Conservation (phyloP, 2,113 vertebrate genomes). For the Coryphaenoides rupestris region DNA sequence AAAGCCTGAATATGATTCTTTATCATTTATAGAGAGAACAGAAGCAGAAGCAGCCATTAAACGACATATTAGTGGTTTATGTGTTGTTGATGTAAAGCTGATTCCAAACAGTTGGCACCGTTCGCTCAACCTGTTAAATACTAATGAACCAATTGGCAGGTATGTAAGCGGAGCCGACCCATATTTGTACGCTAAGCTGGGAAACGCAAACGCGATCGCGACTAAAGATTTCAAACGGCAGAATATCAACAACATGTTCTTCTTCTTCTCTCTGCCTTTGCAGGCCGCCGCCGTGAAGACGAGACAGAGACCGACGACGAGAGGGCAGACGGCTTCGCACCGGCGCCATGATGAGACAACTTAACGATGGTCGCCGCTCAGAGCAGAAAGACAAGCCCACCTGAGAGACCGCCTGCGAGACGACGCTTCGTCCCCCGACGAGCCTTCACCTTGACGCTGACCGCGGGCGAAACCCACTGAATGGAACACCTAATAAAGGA, state of each 20-base stretch:
- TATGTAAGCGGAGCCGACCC: neutral
- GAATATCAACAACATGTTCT: constrained; percentile 34
- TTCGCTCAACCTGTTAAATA: constrained; percentile 63
- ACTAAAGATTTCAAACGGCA: neutral
- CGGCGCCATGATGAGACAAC: constrained; percentile 60
- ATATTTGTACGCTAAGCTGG: too few relatives aligned
- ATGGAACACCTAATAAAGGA: constrained; percentile 37
- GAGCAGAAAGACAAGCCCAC: constrained; percentile 71
- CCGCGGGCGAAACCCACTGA: constrained; percentile 39
- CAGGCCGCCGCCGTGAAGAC: constrained; percentile 57
- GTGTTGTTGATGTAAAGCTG: constrained; percentile 52
- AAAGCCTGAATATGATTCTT: too few relatives aligned
- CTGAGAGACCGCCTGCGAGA: constrained; percentile 49
- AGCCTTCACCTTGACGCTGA: constrained; percentile 28
- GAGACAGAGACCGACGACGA: constrained; percentile 47
- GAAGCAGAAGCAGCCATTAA: too few relatives aligned
- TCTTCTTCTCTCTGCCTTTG: constrained; percentile 50
- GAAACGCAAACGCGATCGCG: too few relatives aligned
- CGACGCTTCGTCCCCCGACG: constrained; percentile 27
- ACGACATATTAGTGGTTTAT: too few relatives aligned
- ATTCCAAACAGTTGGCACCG: constrained; percentile 59
- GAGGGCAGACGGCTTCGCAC: constrained; percentile 44
- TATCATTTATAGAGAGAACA: too few relatives aligned
- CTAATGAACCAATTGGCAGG: constrained; percentile 65
- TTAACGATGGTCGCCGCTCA: constrained; percentile 60